Evolutionary conservation across 1,140 invertebrate genomes (phyloP).

Genomic region (Drosophila pachea): DNA sequence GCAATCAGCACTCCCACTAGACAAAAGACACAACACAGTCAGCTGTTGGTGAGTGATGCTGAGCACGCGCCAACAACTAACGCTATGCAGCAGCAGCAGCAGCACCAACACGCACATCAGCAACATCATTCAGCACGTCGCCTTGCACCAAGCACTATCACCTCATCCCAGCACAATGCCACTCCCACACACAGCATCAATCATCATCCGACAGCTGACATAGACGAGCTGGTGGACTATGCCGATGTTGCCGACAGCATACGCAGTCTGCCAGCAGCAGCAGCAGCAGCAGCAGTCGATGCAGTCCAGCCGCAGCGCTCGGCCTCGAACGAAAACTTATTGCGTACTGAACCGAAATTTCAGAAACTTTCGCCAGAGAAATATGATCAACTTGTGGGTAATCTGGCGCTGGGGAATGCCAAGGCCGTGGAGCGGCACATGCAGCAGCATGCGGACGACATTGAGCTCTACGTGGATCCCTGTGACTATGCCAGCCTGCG

Average conservation of each 20-base stretch:
- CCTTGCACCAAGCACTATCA: slow-evolving; percentile 31
- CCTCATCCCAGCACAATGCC: slow-evolving; percentile 34
- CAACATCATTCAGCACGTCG: slow-evolving; percentile 56
- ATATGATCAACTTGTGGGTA: slow-evolving; percentile 75
- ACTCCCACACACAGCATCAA: slow-evolving; percentile 48
- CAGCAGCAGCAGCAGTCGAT: slow-evolving; percentile 44
- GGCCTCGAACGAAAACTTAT: slow-evolving; percentile 72
- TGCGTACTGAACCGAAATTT: slow-evolving; percentile 77
- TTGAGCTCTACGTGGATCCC: slow-evolving; percentile 77
- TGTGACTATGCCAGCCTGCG: slow-evolving; percentile 78
- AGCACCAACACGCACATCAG: slow-evolving; percentile 54
- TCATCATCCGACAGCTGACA: slow-evolving; percentile 33
- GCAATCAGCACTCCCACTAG: slow-evolving; percentile 52
- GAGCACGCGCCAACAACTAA: slow-evolving; percentile 47
- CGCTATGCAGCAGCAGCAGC: slow-evolving; percentile 37
- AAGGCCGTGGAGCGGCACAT: slow-evolving; percentile 66
- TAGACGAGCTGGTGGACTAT: slow-evolving; percentile 74
- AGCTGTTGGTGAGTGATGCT: slow-evolving; percentile 69
- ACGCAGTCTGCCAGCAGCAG: slow-evolving; percentile 48
- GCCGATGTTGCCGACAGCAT: slow-evolving; percentile 77
- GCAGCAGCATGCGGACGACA: slow-evolving; percentile 74
- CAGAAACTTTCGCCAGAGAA: slow-evolving; percentile 78
- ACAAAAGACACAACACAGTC: slow-evolving; percentile 44
- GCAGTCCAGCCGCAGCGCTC: slow-evolving; percentile 46
- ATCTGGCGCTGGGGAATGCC: slow-evolving; percentile 40